Percentiles rank a stretch among this genome's conserved stretches.
These are phyloP conservation scores for Acrocephalus arundinaceus DNA, from an alignment of 2,113 vertebrate species.

Conservation along the genomic window DNA sequence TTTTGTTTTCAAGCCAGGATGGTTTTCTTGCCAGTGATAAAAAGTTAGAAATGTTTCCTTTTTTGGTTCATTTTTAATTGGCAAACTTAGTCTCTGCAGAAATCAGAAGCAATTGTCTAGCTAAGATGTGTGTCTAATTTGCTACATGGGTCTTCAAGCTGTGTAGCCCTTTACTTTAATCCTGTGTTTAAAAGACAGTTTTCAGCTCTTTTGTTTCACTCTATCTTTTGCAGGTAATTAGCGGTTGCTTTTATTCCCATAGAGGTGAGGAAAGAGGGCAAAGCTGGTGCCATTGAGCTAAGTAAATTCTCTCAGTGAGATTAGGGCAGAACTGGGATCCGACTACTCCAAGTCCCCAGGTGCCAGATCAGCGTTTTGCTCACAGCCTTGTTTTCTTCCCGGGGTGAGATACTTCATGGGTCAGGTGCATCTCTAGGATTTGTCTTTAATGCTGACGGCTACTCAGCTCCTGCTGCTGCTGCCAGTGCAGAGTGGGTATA, in stretches of 20 bases:
- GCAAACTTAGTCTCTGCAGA: neutral
- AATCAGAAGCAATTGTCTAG: neutral
- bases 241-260: neutral
- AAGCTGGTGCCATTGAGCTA: neutral
- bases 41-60: neutral
- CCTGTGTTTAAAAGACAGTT: neutral
- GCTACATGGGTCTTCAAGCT: neutral
- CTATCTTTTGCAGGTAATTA: constrained; percentile 2
- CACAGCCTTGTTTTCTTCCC: neutral
- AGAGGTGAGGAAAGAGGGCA: neutral
- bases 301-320: neutral
- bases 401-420: neutral
- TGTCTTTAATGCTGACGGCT: neutral
- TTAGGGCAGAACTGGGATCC: neutral
- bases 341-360: neutral
- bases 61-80: constrained; percentile 1
- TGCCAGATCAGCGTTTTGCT: fast-evolving
- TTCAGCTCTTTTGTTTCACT: neutral
- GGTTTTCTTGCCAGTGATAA: neutral
- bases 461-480: neutral
- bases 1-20: neutral
- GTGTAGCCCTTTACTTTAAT: neutral
- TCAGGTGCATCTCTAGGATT: neutral
- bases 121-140: constrained; percentile 7
- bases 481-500: neutral